Evolutionary conservation across 2,888 invertebrate species (phyloP).

Genomic region (Ornithoptera alexandrae): DNA sequence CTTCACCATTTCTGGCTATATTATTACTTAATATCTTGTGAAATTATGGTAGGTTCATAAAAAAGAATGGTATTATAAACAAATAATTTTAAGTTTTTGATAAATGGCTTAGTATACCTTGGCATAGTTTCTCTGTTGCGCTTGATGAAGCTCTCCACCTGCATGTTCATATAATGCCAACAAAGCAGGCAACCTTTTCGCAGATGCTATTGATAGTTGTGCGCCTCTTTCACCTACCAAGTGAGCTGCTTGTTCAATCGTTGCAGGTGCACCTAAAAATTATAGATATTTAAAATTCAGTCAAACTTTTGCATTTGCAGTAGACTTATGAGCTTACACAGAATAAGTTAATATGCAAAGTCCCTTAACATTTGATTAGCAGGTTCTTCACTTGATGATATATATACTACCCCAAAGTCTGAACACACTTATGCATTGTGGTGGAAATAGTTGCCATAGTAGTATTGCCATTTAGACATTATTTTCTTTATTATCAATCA

Average conservation of each 20-base stretch:
- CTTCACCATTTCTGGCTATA: too few species aligned
- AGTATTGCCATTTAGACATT: background rate
- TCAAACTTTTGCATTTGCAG: too few species aligned
- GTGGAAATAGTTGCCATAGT: background rate
- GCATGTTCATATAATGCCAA: slow-evolving; percentile 94
- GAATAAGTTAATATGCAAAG: too few species aligned
- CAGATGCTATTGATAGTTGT: slow-evolving; percentile 92
- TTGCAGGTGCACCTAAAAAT: slow-evolving; percentile 59
- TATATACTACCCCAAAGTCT: too few species aligned
- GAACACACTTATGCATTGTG: too few species aligned
- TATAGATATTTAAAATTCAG: background rate
- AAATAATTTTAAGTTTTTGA: too few species aligned
- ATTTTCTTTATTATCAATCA: background rate
- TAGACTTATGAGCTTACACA: too few species aligned
- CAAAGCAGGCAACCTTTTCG: slow-evolving; percentile 91
- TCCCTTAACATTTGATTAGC: too few species aligned
- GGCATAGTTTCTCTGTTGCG: slow-evolving; percentile 93
- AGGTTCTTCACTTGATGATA: too few species aligned
- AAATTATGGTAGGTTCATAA: too few species aligned
- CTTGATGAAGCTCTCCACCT: slow-evolving; percentile 89
- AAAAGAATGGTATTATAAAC: too few species aligned
- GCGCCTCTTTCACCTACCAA: slow-evolving; percentile 90
- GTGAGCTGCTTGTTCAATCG: slow-evolving; percentile 91
- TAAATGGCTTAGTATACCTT: slow-evolving; percentile 73
- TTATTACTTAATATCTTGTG: too few species aligned